phyloP scores from a whole-genome alignment of 2,113 vertebrate genomes.

The Oreochromis tanganicae region DNA sequence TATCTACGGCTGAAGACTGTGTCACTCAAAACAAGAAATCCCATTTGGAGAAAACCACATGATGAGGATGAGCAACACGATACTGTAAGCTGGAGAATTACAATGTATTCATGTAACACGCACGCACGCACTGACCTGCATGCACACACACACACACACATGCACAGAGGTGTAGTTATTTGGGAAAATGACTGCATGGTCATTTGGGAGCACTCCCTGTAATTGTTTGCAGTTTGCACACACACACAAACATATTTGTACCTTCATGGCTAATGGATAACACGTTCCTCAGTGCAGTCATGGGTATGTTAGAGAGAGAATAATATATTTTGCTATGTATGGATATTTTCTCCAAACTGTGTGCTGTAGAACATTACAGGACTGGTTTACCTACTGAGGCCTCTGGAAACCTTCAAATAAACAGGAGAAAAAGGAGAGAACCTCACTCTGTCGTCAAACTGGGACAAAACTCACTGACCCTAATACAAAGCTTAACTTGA shows the following conservation, averaged over 20 bases:
- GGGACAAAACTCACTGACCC: background rate
- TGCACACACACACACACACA: background rate
- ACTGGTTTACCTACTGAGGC: background rate
- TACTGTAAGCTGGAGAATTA: background rate
- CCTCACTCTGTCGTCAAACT: background rate
- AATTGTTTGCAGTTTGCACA: slow-evolving; percentile 1
- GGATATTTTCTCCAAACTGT: background rate
- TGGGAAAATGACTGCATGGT: slow-evolving; percentile 5
- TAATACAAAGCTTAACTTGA: background rate
- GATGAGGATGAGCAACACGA: background rate
- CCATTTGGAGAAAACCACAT: background rate
- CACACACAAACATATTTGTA: background rate
- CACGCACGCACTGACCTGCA: background rate
- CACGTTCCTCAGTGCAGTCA: background rate
- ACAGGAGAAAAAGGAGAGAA: background rate
- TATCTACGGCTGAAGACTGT: background rate
- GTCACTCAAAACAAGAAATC: slow-evolving; percentile 9
- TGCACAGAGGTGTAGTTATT: background rate
- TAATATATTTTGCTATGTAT: background rate
- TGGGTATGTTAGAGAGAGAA: background rate
- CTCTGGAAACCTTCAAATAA: background rate
- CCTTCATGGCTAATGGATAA: background rate
- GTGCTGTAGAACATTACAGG: background rate
- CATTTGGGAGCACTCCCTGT: slow-evolving; percentile 3
- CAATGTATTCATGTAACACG: background rate